Percentiles rank a stretch among this genome's conserved stretches.
These are phyloP conservation scores for Cataglyphis hispanica DNA, from an alignment of 1,140 invertebrate species.

Conservation along the genomic window DNA sequence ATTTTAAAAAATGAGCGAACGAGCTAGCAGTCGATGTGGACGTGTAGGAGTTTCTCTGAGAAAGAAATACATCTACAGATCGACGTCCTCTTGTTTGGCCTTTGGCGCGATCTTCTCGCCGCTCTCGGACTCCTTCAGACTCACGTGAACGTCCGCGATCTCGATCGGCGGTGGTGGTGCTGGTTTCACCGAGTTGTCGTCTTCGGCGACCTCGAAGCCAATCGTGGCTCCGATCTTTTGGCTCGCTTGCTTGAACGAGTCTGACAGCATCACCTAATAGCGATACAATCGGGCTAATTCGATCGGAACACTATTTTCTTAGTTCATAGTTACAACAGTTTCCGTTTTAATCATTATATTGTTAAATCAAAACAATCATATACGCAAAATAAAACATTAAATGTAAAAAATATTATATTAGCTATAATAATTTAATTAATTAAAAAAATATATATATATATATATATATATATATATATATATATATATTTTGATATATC, in stretches of 20 bases:
- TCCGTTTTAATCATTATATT: not conserved
- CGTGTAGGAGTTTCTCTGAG: not conserved
- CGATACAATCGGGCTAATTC: not conserved
- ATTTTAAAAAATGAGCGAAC: not conserved
- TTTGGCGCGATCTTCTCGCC: conserved; percentile 79
- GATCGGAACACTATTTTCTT: not conserved
- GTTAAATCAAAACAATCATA: not conserved
- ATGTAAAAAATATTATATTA: not conserved
- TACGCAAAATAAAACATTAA: not conserved
- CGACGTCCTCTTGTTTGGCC: conserved; percentile 80
- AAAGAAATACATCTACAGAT: conserved; percentile 72
- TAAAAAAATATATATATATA: too few species aligned
- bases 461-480: too few species aligned
- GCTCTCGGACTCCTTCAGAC: conserved; percentile 68
- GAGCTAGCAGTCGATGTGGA: not conserved
- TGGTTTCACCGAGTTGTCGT: conserved; percentile 86
- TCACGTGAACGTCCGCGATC: conserved; percentile 78
- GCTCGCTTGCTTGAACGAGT: conserved; percentile 94
- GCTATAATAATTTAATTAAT: too few species aligned
- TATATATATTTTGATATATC: not conserved
- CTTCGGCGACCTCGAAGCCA: conserved; percentile 91
- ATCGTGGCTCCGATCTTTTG: conserved; percentile 95
- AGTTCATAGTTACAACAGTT: not conserved
- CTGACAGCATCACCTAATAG: conserved; percentile 90
- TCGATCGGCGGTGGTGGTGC: conserved; percentile 77